Conservation (phyloP, 2,113 vertebrate species). For the Chinchilla lanigera region DNA sequence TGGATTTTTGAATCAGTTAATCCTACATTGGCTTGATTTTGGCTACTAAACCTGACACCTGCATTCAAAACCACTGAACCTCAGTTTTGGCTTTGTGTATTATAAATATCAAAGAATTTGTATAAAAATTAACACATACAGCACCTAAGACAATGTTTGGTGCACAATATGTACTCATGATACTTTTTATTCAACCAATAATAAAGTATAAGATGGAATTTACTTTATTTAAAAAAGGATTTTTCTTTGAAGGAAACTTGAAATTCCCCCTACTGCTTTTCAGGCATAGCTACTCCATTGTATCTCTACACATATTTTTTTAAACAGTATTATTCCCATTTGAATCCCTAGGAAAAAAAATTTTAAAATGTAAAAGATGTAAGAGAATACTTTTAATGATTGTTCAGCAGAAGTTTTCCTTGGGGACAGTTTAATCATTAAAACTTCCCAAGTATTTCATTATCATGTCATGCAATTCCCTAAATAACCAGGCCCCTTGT, state of each 20-base stretch:
- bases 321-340: constrained; percentile 60
- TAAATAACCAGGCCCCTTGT: constrained; percentile 59
- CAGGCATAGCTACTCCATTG: background rate
- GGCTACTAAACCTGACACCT: background rate
- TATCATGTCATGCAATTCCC: constrained; percentile 60
- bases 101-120: background rate
- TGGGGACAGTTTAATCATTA: constrained; percentile 73
- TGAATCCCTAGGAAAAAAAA: constrained; percentile 33
- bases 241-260: constrained; percentile 31
- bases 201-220: background rate
- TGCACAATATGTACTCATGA: background rate
- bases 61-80: background rate
- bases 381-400: constrained; percentile 71
- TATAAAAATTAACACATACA: background rate
- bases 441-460: constrained; percentile 73
- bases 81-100: constrained; percentile 5
- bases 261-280: background rate
- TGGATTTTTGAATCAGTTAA: background rate
- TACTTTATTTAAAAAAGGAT: background rate
- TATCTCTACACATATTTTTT: background rate
- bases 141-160: background rate
- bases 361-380: constrained; percentile 38
- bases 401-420: constrained; percentile 71
- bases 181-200: background rate
- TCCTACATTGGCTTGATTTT: background rate